Conservation (phyloP, 2,797 vertebrate species). For the Phalloptychus januarius region DNA sequence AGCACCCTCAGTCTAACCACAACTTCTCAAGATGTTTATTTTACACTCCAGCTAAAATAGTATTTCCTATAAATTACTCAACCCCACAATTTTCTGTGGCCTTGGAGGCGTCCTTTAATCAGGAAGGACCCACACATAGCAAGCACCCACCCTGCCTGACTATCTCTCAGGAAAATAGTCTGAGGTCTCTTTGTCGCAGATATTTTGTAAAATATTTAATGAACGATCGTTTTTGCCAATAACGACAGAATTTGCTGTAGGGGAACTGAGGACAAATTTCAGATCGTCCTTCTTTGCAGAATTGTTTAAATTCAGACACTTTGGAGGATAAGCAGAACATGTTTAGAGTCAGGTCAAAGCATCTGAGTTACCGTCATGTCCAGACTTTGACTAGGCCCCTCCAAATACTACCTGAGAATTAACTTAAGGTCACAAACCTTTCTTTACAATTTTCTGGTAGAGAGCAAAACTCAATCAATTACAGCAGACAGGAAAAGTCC, state of each 20-base stretch:
- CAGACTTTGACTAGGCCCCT: not conserved
- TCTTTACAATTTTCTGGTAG: not conserved
- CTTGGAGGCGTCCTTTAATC: conserved; percentile 12
- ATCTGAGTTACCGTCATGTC: not conserved
- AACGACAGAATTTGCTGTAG: not conserved
- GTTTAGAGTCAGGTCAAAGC: not conserved
- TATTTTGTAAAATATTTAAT: conserved; percentile 9
- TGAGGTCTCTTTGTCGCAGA: not conserved
- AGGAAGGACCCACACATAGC: not conserved
- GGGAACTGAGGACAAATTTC: not conserved
- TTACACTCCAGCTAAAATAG: conserved; percentile 7
- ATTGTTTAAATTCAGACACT: not conserved
- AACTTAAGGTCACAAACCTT: not conserved
- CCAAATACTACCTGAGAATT: not conserved
- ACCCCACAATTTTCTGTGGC: conserved; percentile 48
- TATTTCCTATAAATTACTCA: conserved; percentile 14
- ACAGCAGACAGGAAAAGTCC: not conserved
- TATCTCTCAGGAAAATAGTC: conserved; percentile 21
- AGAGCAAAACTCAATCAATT: not conserved
- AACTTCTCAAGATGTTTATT: conserved; percentile 7
- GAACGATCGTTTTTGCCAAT: not conserved
- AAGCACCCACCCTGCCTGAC: conserved; percentile 40
- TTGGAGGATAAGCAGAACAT: not conserved
- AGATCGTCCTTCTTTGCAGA: not conserved
- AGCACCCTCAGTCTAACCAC: not conserved